A percentile compares a stretch with the other conserved stretches of the same genome.
These are phyloP conservation scores for Heteromormyrus szaboi DNA, from an alignment of 2,797 vertebrate species.

Conservation along the genomic window DNA sequence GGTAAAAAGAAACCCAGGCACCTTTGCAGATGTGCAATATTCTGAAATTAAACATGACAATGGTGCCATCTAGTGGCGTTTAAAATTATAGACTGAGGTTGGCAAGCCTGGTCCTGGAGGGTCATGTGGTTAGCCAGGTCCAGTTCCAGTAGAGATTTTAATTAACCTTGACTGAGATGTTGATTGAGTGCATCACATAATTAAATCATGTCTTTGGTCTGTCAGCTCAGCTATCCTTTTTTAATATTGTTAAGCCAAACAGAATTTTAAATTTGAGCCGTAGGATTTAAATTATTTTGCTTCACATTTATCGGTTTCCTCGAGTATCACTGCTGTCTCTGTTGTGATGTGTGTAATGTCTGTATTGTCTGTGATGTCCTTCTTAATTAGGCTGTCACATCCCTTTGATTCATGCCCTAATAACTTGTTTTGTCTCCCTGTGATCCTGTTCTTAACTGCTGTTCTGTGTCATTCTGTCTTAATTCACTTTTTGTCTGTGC, in stretches of 20 bases:
- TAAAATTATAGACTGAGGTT: neutral
- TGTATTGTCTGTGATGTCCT: neutral
- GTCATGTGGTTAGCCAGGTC: neutral
- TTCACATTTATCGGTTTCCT: neutral
- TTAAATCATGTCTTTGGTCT: neutral
- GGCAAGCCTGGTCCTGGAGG: neutral
- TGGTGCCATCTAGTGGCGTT: conserved; percentile 58
- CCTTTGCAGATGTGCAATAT: neutral
- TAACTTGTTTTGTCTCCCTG: neutral
- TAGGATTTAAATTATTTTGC: neutral
- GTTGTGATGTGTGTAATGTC: neutral
- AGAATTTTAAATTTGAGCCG: neutral
- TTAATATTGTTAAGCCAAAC: neutral
- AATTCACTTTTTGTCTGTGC: neutral
- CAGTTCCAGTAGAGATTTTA: neutral
- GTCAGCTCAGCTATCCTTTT: neutral
- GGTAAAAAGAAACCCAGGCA: neutral
- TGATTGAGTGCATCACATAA: neutral
- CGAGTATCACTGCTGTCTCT: neutral
- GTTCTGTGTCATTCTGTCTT: neutral
- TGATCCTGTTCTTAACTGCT: neutral
- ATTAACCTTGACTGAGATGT: neutral
- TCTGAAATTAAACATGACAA: conserved; percentile 36
- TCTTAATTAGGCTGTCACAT: neutral
- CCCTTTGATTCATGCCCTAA: neutral